These are phyloP conservation scores for Drosophila suzukii DNA, from an alignment of 1,140 invertebrate species.

Conservation along the genomic window DNA sequence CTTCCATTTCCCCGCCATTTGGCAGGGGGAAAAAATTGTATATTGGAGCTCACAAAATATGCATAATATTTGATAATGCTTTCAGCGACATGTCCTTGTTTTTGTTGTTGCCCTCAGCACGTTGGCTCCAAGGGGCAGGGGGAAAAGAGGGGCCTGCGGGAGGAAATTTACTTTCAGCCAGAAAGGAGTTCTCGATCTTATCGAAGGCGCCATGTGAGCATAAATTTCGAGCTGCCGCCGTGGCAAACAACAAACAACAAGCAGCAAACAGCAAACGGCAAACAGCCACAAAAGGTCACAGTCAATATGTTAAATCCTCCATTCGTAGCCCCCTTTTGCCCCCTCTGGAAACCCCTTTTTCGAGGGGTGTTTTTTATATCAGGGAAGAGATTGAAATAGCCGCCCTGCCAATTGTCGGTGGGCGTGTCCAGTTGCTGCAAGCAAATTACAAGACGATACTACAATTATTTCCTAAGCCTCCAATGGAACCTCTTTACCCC, in stretches of 20 bases:
- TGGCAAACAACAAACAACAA: constrained; percentile 29
- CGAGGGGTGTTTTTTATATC: background rate
- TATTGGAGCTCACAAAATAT: constrained; percentile 75
- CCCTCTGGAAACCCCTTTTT: background rate
- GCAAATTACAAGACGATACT: constrained; percentile 77
- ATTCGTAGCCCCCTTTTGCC: no score
- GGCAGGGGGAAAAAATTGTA: constrained; percentile 36
- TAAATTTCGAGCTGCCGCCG: constrained; percentile 62
- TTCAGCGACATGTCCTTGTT: constrained; percentile 74
- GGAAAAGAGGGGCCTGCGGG: background rate
- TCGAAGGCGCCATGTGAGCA: constrained; percentile 76
- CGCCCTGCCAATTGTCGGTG: constrained; percentile 49
- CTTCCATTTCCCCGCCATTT: constrained; percentile 9
- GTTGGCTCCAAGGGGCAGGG: constrained; percentile 7
- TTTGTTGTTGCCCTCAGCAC: constrained; percentile 50
- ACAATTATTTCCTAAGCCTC: constrained; percentile 71
- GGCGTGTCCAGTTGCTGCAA: constrained; percentile 54
- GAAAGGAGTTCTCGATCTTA: constrained; percentile 63
- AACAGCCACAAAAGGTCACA: constrained; percentile 59
- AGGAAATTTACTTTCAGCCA: constrained; percentile 51
- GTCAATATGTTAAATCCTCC: constrained; percentile 45
- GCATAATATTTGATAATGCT: constrained; percentile 83
- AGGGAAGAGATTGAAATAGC: constrained; percentile 47
- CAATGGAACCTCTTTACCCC: constrained; percentile 3
- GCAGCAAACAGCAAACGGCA: constrained; percentile 10